phyloP scores from a whole-genome alignment of 37 sponge, comb jelly and placozoan genomes.

The Hexactinellida sp. region DNA sequence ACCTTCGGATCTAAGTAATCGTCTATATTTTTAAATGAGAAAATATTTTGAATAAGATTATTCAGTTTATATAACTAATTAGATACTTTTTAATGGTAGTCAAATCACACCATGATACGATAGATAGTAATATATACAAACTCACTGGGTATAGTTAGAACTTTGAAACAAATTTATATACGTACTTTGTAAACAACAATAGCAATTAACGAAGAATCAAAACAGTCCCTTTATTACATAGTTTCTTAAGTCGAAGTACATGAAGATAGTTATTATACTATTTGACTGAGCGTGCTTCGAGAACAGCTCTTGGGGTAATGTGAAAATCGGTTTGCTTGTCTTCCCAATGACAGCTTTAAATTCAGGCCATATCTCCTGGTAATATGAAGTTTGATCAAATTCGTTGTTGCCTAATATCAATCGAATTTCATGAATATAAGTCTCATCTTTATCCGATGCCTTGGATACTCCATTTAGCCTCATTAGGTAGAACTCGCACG shows the following conservation, averaged over 20 bases:
- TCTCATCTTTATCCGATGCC: not conserved
- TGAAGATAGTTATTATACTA: not conserved
- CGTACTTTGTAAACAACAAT: too few species aligned
- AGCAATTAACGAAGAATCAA: too few species aligned
- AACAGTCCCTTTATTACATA: too few species aligned
- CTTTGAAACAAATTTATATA: too few species aligned
- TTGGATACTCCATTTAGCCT: not conserved
- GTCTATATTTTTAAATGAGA: too few species aligned
- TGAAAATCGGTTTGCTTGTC: not conserved
- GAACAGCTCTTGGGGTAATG: not conserved
- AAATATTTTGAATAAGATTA: too few species aligned
- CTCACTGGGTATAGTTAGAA: too few species aligned
- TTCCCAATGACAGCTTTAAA: not conserved
- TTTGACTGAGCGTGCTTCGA: not conserved
- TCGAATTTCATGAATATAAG: not conserved
- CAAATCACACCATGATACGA: too few species aligned
- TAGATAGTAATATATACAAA: too few species aligned
- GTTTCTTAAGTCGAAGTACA: not conserved
- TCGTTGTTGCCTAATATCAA: not conserved
- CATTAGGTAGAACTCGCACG: not conserved
- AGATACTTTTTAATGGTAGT: too few species aligned
- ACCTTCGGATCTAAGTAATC: too few species aligned
- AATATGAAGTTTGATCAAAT: not conserved
- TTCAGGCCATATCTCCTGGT: not conserved
- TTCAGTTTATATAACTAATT: too few species aligned